phyloP scores from a whole-genome alignment of 2,888 invertebrate genomes.

The Hydraecia micacea region DNA sequence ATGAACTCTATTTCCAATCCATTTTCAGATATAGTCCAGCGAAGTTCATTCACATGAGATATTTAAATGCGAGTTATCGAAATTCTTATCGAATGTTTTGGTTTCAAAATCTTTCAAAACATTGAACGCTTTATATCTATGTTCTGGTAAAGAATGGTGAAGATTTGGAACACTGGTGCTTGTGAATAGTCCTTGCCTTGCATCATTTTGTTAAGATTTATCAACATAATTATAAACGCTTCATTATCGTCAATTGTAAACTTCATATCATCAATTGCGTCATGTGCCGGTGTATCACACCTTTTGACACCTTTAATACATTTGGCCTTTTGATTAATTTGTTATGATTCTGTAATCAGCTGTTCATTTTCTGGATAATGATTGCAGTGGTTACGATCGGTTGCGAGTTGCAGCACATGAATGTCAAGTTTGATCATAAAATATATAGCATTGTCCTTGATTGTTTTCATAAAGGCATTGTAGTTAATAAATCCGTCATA shows the following conservation, averaged over 20 bases:
- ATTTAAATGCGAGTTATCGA: slow-evolving; percentile 24
- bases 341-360: slow-evolving; percentile 49
- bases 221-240: slow-evolving; percentile 25
- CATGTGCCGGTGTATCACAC: slow-evolving; percentile 37
- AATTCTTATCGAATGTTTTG: slow-evolving; percentile 34
- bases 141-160: neutral
- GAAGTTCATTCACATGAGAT: slow-evolving; percentile 35
- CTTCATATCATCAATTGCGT: slow-evolving; percentile 51
- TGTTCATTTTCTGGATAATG: slow-evolving; percentile 37
- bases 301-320: slow-evolving; percentile 45
- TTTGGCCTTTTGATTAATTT: slow-evolving; percentile 44
- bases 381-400: slow-evolving; percentile 14
- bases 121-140: slow-evolving; percentile 5
- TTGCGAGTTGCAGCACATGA: slow-evolving; percentile 10
- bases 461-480: slow-evolving; percentile 36
- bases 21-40: slow-evolving; percentile 43
- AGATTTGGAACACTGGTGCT: neutral
- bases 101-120: slow-evolving; percentile 21
- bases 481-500: slow-evolving; percentile 30
- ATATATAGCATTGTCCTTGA: slow-evolving; percentile 28
- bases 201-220: slow-evolving; percentile 44
- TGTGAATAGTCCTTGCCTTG: slow-evolving; percentile 18
- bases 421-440: slow-evolving; percentile 34
- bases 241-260: slow-evolving; percentile 40
- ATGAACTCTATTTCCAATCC: slow-evolving; percentile 23